Conservation (phyloP, 1,140 invertebrate species). For the Hesperophylax magnus region DNA sequence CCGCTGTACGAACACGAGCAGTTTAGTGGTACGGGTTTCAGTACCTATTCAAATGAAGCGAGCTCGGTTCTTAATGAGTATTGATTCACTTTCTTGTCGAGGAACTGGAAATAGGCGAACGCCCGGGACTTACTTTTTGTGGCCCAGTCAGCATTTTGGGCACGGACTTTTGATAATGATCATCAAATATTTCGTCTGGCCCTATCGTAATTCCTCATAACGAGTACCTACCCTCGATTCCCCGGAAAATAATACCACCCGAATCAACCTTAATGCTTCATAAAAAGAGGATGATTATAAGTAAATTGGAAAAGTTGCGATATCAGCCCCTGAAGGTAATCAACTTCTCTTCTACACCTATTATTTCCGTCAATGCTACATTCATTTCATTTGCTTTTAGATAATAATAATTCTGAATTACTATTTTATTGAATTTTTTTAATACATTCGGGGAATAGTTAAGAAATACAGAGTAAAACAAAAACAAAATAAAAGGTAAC, state of each 20-base stretch:
- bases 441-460: too few species aligned
- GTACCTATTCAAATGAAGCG: constrained; percentile 18
- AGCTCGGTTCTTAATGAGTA: constrained; percentile 19
- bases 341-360: too few species aligned
- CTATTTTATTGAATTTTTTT: too few species aligned
- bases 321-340: too few species aligned
- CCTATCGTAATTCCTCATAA: background rate
- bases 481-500: too few species aligned
- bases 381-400: too few species aligned
- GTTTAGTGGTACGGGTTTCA: background rate
- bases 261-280: too few species aligned
- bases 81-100: constrained; percentile 20
- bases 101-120: background rate
- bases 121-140: background rate
- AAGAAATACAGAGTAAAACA: too few species aligned
- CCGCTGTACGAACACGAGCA: background rate
- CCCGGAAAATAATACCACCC: background rate
- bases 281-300: too few species aligned
- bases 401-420: too few species aligned
- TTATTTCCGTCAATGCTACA: too few species aligned
- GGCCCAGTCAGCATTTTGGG: constrained; percentile 17
- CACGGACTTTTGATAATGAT: constrained; percentile 8
- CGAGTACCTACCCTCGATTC: background rate
- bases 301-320: too few species aligned
- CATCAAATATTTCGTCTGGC: constrained; percentile 7